Conservation (phyloP, 2,797 vertebrate species). For the Malurus leucopterus region DNA sequence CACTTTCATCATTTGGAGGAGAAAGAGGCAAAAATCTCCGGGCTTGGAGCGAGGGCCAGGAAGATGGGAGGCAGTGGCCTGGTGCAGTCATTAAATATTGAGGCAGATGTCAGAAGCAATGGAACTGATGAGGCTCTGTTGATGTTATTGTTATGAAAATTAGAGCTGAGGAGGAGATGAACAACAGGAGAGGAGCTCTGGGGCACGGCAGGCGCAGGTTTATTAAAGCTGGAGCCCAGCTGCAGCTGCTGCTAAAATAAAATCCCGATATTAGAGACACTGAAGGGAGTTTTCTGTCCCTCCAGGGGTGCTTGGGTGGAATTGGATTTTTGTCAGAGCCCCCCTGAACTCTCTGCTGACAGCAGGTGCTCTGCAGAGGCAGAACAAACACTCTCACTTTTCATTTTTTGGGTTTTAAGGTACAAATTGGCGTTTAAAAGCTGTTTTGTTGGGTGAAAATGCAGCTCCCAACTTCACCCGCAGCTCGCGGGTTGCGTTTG, state of each 20-base stretch:
- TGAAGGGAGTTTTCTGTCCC: not conserved
- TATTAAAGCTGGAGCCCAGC: not conserved
- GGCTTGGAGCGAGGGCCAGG: not conserved
- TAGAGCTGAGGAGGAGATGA: not conserved
- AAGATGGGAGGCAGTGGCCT: not conserved
- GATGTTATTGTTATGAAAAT: conserved; percentile 4
- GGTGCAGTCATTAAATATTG: conserved; percentile 2
- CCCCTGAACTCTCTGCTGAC: not conserved
- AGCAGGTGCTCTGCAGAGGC: not conserved
- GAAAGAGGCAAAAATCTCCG: not conserved
- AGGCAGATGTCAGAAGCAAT: conserved; percentile 16
- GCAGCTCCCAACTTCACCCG: not conserved
- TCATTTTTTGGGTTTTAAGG: not conserved
- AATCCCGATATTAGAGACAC: not conserved
- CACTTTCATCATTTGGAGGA: not conserved
- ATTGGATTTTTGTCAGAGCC: not conserved
- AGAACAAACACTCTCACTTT: accelerated
- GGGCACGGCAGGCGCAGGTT: not conserved
- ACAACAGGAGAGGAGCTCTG: not conserved
- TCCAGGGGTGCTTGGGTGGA: not conserved
- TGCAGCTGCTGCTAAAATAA: not conserved
- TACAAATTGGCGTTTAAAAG: not conserved
- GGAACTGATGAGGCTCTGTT: not conserved
- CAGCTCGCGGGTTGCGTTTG: not conserved
- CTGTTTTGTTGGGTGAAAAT: not conserved